These are phyloP conservation scores for Eristalis intricaria DNA, from an alignment of 2,888 invertebrate genomes.

Conservation along the genomic window DNA sequence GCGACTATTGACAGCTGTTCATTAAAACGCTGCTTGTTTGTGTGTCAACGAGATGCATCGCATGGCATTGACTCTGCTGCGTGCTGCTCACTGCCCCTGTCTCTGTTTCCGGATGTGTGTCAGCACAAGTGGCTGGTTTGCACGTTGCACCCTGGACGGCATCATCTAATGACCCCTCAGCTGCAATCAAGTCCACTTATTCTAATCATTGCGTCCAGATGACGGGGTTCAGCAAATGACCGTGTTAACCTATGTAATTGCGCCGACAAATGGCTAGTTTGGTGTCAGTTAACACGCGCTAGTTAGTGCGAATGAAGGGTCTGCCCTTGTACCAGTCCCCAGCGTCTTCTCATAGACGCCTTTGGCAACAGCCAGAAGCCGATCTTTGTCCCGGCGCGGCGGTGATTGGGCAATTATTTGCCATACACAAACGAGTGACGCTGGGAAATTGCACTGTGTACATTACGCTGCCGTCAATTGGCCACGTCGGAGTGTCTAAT, in stretches of 20 bases:
- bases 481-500: slow-evolving; percentile 19
- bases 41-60: not conserved
- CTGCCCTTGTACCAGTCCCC: not conserved
- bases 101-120: no score
- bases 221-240: slow-evolving; percentile 11
- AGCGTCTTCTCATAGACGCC: not conserved
- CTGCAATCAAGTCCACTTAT: not conserved
- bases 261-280: slow-evolving; percentile 3
- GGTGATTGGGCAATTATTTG: not conserved
- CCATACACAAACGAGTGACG: not conserved
- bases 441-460: not conserved
- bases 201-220: not conserved
- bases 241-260: slow-evolving; percentile 19
- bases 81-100: no score
- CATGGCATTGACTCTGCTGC: not conserved
- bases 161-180: not conserved
- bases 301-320: not conserved
- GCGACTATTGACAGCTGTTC: not conserved
- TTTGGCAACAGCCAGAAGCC: not conserved
- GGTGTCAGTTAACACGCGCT: not conserved
- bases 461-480: not conserved
- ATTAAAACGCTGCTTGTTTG: not conserved
- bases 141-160: not conserved
- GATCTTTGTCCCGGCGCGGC: not conserved
- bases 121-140: not conserved